Percentiles rank a stretch among this genome's conserved stretches.
Evolutionary conservation across 2,888 invertebrate species (phyloP).

Genomic region (Parthenolecanium corni): DNA sequence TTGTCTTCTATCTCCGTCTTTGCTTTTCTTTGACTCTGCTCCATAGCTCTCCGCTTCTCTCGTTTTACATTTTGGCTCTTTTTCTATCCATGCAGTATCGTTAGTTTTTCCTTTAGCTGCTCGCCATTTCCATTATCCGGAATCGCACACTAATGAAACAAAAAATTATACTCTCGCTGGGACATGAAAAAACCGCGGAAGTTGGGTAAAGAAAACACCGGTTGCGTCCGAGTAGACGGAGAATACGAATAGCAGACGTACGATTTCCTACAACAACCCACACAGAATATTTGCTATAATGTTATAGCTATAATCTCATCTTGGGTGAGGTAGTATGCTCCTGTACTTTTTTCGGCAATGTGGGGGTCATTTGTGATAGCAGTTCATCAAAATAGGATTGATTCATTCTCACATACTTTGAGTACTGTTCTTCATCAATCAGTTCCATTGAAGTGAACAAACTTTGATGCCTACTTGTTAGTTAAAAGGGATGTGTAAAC

Average conservation of each 20-base stretch:
- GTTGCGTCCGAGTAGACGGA: too few species aligned
- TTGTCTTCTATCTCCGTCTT: neutral
- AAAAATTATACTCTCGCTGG: too few species aligned
- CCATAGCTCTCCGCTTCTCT: neutral
- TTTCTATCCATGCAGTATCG: neutral
- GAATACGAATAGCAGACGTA: too few species aligned
- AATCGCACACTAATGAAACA: too few species aligned
- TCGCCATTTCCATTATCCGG: too few species aligned
- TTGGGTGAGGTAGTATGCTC: neutral
- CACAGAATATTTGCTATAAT: too few species aligned
- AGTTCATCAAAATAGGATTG: neutral
- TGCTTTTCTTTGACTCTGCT: neutral
- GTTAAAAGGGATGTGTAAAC: too few species aligned
- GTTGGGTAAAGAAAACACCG: too few species aligned
- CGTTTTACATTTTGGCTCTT: neutral
- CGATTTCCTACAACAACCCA: too few species aligned
- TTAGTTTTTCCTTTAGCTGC: neutral
- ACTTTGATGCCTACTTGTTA: too few species aligned
- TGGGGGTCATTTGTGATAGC: neutral
- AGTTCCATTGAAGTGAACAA: neutral
- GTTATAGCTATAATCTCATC: too few species aligned
- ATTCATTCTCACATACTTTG: neutral
- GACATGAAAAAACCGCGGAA: too few species aligned
- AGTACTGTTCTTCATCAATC: constrained; percentile 40
- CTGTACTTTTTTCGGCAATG: neutral